Evolutionary conservation across 1,140 invertebrate genomes (phyloP), one percentile per base, ranked within the genome.

Genomic region (Penaeus indicus): DNA sequence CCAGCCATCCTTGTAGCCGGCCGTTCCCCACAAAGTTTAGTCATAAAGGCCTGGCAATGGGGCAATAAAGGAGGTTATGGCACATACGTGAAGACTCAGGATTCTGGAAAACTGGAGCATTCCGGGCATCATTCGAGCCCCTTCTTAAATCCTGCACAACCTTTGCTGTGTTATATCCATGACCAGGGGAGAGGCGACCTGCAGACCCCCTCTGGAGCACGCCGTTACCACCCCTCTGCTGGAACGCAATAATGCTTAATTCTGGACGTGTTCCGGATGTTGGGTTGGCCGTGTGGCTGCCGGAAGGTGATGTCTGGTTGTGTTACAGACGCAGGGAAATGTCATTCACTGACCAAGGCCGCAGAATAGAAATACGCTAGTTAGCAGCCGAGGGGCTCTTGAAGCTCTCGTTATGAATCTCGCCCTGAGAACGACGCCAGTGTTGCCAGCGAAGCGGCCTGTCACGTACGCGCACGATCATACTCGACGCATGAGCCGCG

Each of bases 61-160:
- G 89, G 90, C 88, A 91, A 90, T 91, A 91, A 91, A 91, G 90
- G 90, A 91, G 90, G 90, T 91, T 91, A 91, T 91, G 90, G 90
- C 90, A 91, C 88, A 91, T 91, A 91, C 90, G 90, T 91, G 90
- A 91, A 91, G 90, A 91, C 90, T 91, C 86, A 89, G 85, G 90
- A 91, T 91, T 91, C 90, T 90, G 89, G 90, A 91, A 91, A 91
- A 91, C 90, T 91, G 89, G 90, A 91, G 84, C 90, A 90, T 91
- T 91, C 90, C 88, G 86, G 89, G 90, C 90, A 90, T 91, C 90
- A 91, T 91, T 91, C 86, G 88, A 88, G 88, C 86, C 88, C 90
- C 90, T 91, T 91, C 90, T 91, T 91, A 91, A 91, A 91, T 91
- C 90, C 88, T 90, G 84, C 83, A 85, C 85, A 91, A 90, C 90